These are phyloP conservation scores for Agrotis clavis DNA, from an alignment of 2,888 invertebrate genomes.

Conservation along the genomic window DNA sequence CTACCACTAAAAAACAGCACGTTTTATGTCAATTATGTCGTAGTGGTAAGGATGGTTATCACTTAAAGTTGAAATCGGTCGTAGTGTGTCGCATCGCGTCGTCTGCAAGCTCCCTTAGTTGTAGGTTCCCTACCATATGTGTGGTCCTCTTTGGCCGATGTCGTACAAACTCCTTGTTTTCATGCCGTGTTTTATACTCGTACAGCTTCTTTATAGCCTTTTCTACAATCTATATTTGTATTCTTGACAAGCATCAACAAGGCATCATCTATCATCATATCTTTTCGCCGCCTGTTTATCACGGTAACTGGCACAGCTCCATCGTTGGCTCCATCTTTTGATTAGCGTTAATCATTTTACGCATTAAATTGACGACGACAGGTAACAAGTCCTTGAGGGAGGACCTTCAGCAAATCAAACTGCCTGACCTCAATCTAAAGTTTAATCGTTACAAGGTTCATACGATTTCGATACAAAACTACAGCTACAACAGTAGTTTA, in stretches of 20 bases:
- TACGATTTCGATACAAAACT: slow-evolving; percentile 62
- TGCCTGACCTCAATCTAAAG: slow-evolving; percentile 55
- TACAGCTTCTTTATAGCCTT: no score
- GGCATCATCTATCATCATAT: slow-evolving; percentile 40
- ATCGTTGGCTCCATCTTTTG: slow-evolving; percentile 39
- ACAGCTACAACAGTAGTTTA: slow-evolving; percentile 37
- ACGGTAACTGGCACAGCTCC: slow-evolving; percentile 38
- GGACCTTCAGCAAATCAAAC: slow-evolving; percentile 48
- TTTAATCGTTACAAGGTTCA: slow-evolving; percentile 66
- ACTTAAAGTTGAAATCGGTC: no score
- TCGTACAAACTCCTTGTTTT: background rate
- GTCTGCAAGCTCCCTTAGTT: no score
- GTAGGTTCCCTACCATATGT: background rate
- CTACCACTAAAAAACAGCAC: no score
- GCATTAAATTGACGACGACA: slow-evolving; percentile 31
- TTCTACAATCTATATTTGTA: slow-evolving; percentile 8
- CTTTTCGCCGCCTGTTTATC: slow-evolving; percentile 23
- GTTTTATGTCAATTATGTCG: no score
- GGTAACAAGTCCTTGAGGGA: slow-evolving; percentile 52
- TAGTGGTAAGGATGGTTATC: no score
- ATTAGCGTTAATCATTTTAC: slow-evolving; percentile 28
- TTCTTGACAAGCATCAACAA: slow-evolving; percentile 13
- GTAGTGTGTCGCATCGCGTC: no score
- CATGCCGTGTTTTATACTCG: no score
- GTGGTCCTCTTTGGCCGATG: background rate